A percentile compares a stretch with the other conserved stretches of the same genome.
Evolutionary conservation across 1,140 invertebrate species (phyloP).

Genomic region (Drosophila triauraria): DNA sequence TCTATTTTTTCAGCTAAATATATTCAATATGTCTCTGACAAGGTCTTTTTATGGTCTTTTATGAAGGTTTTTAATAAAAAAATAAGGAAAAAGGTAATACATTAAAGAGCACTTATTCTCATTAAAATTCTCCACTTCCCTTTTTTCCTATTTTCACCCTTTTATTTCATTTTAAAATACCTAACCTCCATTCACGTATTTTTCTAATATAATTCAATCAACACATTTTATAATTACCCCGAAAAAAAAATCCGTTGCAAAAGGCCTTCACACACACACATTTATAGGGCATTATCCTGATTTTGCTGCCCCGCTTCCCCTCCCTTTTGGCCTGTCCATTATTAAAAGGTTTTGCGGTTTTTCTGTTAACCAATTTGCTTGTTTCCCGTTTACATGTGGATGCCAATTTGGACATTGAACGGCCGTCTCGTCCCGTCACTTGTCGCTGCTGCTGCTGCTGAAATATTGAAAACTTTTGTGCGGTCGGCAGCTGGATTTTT

Average conservation of each 20-base stretch:
- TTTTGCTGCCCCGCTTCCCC: neutral
- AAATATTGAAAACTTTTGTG: conserved; percentile 76
- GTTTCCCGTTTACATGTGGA: conserved; percentile 61
- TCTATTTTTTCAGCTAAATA: no score
- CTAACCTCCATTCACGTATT: neutral
- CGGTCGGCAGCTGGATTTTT: conserved; percentile 56
- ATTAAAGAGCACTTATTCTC: neutral
- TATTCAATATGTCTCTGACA: no score
- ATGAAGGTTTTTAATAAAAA: neutral
- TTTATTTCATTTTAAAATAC: neutral
- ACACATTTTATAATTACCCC: neutral
- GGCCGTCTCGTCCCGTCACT: conserved; percentile 25
- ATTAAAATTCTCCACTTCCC: neutral
- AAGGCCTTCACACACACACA: conserved; percentile 2
- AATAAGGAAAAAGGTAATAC: neutral
- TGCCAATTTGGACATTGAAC: conserved; percentile 67
- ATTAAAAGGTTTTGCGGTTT: conserved; percentile 81
- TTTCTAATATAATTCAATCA: conserved; percentile 2
- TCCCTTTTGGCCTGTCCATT: conserved; percentile 40
- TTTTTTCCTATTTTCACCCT: neutral
- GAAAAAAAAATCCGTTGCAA: neutral
- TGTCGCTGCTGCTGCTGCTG: conserved; percentile 26
- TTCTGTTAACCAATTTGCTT: conserved; percentile 77
- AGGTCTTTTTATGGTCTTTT: no score
- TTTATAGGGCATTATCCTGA: conserved; percentile 7